These are phyloP conservation scores for Syrphus vitripennis DNA, from an alignment of 2,888 invertebrate genomes.

Conservation along the genomic window DNA sequence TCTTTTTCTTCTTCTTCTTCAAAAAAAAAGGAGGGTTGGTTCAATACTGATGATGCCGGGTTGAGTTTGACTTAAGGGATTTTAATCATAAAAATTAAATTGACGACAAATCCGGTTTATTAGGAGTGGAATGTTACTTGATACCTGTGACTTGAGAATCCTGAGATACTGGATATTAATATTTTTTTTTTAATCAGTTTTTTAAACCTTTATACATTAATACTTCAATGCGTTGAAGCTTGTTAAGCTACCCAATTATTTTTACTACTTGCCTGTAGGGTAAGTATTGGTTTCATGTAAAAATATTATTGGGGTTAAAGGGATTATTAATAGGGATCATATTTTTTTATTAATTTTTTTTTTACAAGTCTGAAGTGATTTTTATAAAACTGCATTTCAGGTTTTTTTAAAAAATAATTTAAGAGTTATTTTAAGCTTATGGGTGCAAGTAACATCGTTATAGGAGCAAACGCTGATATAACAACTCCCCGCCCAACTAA, in stretches of 20 bases:
- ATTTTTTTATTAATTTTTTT: too few species aligned
- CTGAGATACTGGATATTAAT: background rate
- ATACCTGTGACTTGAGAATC: background rate
- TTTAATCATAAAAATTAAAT: conserved; percentile 43
- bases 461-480: too few species aligned
- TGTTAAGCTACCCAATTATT: background rate
- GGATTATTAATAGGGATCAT: too few species aligned
- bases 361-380: too few species aligned
- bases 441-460: too few species aligned
- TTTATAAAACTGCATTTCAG: too few species aligned
- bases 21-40: background rate
- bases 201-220: background rate
- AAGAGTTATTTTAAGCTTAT: too few species aligned
- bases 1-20: background rate
- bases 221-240: background rate
- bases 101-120: conserved; percentile 7
- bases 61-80: background rate
- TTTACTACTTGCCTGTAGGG: too few species aligned
- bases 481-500: too few species aligned
- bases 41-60: background rate
- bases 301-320: too few species aligned
- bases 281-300: too few species aligned
- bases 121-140: background rate
- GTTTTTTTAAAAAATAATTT: too few species aligned
- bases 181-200: background rate